phyloP scores from a whole-genome alignment of 2,797 vertebrate genomes.

The Malurus leucopterus region DNA sequence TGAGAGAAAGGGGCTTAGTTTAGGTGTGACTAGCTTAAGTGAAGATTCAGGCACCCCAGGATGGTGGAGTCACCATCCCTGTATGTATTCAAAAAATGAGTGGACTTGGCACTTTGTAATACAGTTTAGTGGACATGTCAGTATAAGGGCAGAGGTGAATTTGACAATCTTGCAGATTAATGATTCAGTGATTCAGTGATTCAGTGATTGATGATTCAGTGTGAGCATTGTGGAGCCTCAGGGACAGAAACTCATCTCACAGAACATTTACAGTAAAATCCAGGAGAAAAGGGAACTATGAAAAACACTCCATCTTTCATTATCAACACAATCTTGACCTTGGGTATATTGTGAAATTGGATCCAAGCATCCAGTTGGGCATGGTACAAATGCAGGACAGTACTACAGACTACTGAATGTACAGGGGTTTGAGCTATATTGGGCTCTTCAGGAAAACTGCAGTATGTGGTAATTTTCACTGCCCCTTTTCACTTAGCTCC shows the following conservation, averaged over 20 bases:
- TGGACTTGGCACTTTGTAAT: neutral
- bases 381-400: neutral
- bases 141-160: neutral
- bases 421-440: neutral
- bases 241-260: neutral
- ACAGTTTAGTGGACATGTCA: rapidly evolving
- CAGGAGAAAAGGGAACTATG: neutral
- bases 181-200: rapidly evolving
- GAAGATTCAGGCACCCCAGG: neutral
- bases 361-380: neutral
- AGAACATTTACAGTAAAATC: neutral
- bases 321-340: neutral
- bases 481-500: neutral
- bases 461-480: neutral
- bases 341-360: neutral
- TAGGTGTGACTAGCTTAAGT: neutral
- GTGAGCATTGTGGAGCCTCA: rapidly evolving
- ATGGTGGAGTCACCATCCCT: neutral
- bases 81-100: neutral
- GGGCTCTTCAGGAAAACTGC: neutral
- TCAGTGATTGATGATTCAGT: neutral
- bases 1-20: neutral
- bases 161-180: neutral
- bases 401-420: neutral
- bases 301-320: neutral